These are phyloP conservation scores for Coelogynopora nodosa DNA, from an alignment of 2,888 invertebrate species.

Conservation along the genomic window DNA sequence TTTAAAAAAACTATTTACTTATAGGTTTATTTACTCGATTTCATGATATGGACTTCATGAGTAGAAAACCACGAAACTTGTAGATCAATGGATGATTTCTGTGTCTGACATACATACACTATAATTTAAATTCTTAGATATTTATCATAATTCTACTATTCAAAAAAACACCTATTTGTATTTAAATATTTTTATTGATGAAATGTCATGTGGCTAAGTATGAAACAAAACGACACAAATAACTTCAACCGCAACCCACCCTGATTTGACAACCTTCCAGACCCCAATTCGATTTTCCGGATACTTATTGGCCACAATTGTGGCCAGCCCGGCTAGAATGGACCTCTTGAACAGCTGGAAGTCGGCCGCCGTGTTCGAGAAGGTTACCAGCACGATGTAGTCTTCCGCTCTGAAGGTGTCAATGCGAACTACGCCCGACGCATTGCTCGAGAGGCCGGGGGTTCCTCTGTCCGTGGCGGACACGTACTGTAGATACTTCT, in stretches of 20 bases:
- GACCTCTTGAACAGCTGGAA: neutral
- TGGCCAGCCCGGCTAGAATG: neutral
- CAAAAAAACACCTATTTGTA: neutral
- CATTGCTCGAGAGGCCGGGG: neutral
- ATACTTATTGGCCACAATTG: neutral
- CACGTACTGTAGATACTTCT: conserved; percentile 15
- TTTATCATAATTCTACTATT: no score
- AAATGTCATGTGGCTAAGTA: no score
- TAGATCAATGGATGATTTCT: no score
- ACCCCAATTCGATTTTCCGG: conserved; percentile 1
- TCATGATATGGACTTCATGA: no score
- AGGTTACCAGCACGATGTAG: conserved; percentile 2
- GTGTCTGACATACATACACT: no score
- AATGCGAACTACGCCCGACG: neutral
- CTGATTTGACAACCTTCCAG: neutral
- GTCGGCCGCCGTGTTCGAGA: conserved; percentile 1
- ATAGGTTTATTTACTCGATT: no score
- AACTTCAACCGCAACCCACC: neutral
- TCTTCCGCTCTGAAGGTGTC: conserved; percentile 27
- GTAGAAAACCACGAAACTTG: no score
- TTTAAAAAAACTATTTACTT: no score
- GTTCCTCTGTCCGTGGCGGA: conserved; percentile 8
- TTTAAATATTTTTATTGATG: neutral
- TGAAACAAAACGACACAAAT: neutral
- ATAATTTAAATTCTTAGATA: no score